Evolutionary conservation across 30 jellyfish, hydroid and myxozoan species (phyloP).

Genomic region (Catostylus mosaicus): DNA sequence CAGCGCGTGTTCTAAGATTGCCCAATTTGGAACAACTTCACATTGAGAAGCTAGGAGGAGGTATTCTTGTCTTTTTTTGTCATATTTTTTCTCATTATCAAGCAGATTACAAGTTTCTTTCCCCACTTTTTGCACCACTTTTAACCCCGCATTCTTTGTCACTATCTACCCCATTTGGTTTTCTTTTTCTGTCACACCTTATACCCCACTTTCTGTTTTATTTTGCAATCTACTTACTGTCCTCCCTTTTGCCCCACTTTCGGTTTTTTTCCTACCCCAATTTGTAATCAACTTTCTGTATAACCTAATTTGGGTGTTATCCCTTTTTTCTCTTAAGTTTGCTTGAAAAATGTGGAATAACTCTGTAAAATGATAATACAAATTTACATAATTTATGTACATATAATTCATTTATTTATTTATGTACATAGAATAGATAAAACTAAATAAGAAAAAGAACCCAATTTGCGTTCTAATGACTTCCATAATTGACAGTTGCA

Average conservation of each 20-base stretch:
- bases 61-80: slow-evolving; percentile 13
- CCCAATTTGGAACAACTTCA: slow-evolving; percentile 76
- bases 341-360: too few relatives aligned
- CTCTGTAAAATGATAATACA: too few relatives aligned
- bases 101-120: neutral
- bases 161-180: neutral
- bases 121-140: neutral
- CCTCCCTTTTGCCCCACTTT: neutral
- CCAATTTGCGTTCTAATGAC: too few relatives aligned
- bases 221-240: neutral
- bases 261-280: neutral
- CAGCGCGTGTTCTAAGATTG: slow-evolving; percentile 70
- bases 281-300: neutral
- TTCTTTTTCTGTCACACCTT: neutral
- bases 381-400: too few relatives aligned
- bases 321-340: too few relatives aligned
- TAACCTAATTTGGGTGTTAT: too few relatives aligned
- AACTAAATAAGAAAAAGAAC: too few relatives aligned
- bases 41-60: slow-evolving; percentile 91
- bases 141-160: neutral
- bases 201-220: neutral
- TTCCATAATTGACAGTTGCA: too few relatives aligned
- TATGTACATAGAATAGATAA: too few relatives aligned
- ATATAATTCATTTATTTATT: too few relatives aligned
- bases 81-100: neutral